phyloP scores from a whole-genome alignment of 2,888 invertebrate species.

The Antheraea yamamai region DNA sequence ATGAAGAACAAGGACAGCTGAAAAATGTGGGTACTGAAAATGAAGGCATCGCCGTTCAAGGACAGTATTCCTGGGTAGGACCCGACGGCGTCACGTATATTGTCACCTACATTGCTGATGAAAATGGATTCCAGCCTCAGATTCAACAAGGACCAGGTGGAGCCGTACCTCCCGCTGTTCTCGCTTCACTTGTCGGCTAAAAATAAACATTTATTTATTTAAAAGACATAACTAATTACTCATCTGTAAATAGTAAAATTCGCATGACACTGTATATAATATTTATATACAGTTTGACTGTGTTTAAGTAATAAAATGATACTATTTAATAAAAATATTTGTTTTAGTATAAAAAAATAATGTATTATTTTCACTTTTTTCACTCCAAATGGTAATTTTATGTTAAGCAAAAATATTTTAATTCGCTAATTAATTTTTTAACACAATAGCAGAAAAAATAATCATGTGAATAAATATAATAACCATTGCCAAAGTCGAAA shows the following conservation, averaged over 20 bases:
- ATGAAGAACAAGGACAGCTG: slow-evolving; percentile 80
- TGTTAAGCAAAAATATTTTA: not conserved
- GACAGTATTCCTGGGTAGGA: slow-evolving; percentile 80
- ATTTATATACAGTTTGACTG: slow-evolving; percentile 62
- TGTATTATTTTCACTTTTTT: not conserved
- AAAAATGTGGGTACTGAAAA: slow-evolving; percentile 82
- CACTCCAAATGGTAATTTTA: not conserved
- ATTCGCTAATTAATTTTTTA: not conserved
- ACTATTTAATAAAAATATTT: slow-evolving; percentile 2
- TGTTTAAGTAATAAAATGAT: slow-evolving; percentile 15
- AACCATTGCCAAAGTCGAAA: not conserved
- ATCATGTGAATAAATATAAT: not conserved
- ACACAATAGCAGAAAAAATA: not conserved
- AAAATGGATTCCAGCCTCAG: slow-evolving; percentile 74
- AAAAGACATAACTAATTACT: slow-evolving; percentile 32
- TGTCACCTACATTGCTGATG: slow-evolving; percentile 83
- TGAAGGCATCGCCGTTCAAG: slow-evolving; percentile 80
- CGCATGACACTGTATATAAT: slow-evolving; percentile 66
- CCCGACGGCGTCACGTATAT: slow-evolving; percentile 82
- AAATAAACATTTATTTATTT: slow-evolving; percentile 30
- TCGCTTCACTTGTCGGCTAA: slow-evolving; percentile 67
- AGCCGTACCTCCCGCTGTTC: slow-evolving; percentile 58
- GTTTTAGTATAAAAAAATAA: not conserved
- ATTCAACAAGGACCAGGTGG: slow-evolving; percentile 72
- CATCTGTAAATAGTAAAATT: slow-evolving; percentile 51